A percentile compares a stretch with the other conserved stretches of the same genome.
These are phyloP conservation scores for Heteronetta atricapilla DNA, from an alignment of 2,113 vertebrate genomes.

Conservation along the genomic window DNA sequence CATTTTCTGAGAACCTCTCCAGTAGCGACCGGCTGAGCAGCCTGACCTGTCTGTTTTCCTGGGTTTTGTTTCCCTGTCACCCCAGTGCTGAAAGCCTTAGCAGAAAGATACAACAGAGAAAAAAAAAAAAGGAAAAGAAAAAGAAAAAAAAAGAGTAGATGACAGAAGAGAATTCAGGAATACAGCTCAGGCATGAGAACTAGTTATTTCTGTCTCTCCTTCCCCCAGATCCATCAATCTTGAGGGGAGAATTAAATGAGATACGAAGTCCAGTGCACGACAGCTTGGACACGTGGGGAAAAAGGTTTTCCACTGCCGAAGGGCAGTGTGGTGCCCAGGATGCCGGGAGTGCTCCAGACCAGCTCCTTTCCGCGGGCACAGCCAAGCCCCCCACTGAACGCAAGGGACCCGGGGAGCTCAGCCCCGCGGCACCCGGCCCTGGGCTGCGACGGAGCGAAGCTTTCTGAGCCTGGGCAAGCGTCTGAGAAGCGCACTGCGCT, in stretches of 20 bases:
- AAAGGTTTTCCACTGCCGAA: neutral
- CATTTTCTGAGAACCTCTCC: neutral
- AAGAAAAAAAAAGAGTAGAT: neutral
- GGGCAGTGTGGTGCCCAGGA: neutral
- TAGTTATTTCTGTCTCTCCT: neutral
- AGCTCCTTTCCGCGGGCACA: accelerated
- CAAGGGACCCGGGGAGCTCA: neutral
- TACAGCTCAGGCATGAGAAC: neutral
- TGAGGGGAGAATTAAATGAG: accelerated
- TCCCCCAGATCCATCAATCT: accelerated
- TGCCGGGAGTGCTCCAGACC: accelerated
- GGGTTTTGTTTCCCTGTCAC: neutral
- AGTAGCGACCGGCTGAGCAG: neutral
- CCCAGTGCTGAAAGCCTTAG: accelerated
- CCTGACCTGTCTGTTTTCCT: neutral
- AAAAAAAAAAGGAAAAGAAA: too few relatives aligned
- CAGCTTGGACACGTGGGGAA: accelerated
- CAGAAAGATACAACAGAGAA: neutral
- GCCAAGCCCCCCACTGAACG: neutral
- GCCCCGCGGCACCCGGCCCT: too few relatives aligned
- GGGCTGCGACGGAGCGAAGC: accelerated
- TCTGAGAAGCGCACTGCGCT: neutral
- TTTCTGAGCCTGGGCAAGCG: neutral
- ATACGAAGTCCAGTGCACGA: neutral
- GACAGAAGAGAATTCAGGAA: neutral